Evolutionary conservation across 2,888 invertebrate species (phyloP), one percentile per base, ranked within the genome.

Genomic region (Drosophila diplacantha): DNA sequence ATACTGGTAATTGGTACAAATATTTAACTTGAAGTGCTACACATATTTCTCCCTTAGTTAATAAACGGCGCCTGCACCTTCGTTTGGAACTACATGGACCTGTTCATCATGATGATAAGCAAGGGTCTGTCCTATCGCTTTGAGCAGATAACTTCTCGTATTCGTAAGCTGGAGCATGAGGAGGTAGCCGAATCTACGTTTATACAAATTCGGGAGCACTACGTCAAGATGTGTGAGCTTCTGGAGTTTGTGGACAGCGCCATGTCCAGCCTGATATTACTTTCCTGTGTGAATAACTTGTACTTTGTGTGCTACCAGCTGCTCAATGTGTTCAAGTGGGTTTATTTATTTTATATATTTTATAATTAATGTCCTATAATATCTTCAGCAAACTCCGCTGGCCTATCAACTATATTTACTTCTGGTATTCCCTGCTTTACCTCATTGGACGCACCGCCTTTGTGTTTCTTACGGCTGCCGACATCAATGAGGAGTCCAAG

Each of bases 271-370:
- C 89, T 94, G 32, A 91, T 94, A n/a, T 85, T 93, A 0, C 85
- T 94, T 9, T 93, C 93, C 0, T 93, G 92, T 74, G 88, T 91
- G 20, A 93, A 92, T 73, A 93, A 94, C 85, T 90, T 94, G 41
- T 94, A 92, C 85, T 94, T 94, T 83, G 92, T 94, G 65, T 94
- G 94, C 78, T 89, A 92, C 56, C 94, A 94, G 79, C 88, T 94
- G 31, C 92, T 93, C 69, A 90, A 92, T 79, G 79, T 87, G 47
- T 88, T 88, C 69, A 87, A 87, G 88, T 88, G 60, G 84, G 84
- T 80, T 7, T 16, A 22, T 1, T 5, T 16, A 18, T 12, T 8
- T 4, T n/a, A n/a, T n/a, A 7, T 0, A 14, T n/a, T 0, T 16
- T 35, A 32, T 5, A 14, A 11, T 6, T 14, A n/a, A 6, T 16